A percentile compares a stretch with the other conserved stretches of the same genome.
These are phyloP conservation scores for Endotricha flammealis DNA, from an alignment of 2,888 invertebrate genomes.

Conservation along the genomic window DNA sequence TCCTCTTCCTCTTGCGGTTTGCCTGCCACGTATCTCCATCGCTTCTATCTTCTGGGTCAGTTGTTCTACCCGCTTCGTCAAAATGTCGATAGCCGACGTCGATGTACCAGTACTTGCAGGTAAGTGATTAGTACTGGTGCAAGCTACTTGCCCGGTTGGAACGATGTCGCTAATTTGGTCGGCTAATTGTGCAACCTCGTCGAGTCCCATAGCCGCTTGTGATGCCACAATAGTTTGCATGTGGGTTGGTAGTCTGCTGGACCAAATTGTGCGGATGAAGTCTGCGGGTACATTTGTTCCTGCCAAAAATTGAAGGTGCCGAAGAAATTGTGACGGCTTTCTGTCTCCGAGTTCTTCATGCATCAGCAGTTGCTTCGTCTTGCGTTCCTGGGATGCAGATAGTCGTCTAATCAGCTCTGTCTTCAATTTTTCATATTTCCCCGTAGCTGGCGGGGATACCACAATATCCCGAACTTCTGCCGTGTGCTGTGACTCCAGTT, in stretches of 20 bases:
- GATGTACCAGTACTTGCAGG: too few species aligned
- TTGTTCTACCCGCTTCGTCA: background rate
- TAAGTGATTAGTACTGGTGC: too few species aligned
- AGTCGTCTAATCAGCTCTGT: background rate
- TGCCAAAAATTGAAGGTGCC: slow-evolving; percentile 17
- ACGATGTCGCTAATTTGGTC: slow-evolving; percentile 15
- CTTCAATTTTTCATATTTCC: background rate
- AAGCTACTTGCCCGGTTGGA: slow-evolving; percentile 4
- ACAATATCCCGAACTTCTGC: too few species aligned
- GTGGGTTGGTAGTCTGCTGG: slow-evolving; percentile 12
- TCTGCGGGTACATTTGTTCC: slow-evolving; percentile 12
- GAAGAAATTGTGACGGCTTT: too few species aligned
- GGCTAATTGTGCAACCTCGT: slow-evolving; percentile 12
- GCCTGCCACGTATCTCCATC: too few species aligned
- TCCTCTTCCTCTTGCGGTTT: too few species aligned
- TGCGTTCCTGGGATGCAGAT: background rate
- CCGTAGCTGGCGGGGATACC: background rate
- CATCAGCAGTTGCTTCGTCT: slow-evolving; percentile 1
- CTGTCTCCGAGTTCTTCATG: slow-evolving; percentile 23
- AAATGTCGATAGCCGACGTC: background rate
- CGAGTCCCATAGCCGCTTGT: slow-evolving; percentile 6
- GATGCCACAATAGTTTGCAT: slow-evolving; percentile 13
- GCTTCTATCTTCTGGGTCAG: background rate
- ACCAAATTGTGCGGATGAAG: too few species aligned
- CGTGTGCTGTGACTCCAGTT: too few species aligned